Evolutionary conservation across 64 coral and sea anemone genomes (phyloP).

Genomic region (Cladopsammia gracilis): DNA sequence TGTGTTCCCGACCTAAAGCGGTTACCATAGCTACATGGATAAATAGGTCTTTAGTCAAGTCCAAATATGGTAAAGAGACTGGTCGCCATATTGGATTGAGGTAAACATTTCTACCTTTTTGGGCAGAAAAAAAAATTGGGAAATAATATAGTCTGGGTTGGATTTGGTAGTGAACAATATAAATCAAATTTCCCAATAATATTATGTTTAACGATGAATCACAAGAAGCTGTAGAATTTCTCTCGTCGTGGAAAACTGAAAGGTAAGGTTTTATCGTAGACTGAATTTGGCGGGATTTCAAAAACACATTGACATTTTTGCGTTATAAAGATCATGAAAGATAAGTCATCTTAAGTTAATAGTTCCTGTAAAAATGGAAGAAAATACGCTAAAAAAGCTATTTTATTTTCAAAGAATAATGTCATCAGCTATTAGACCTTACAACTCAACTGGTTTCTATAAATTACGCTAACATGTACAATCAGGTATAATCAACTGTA

Average conservation of each 20-base stretch:
- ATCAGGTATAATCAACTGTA: no score
- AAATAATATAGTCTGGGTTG: not conserved
- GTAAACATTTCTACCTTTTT: conserved; percentile 27
- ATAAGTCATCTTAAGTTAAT: no score
- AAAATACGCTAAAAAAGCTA: no score
- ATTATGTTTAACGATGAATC: conserved; percentile 93
- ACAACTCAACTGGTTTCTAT: no score
- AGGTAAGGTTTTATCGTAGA: conserved; percentile 35
- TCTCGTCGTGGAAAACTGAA: conserved; percentile 93
- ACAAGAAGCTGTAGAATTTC: conserved; percentile 84
- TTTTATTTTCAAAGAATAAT: no score
- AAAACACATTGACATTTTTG: not conserved
- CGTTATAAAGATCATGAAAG: no score
- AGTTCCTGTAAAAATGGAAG: no score
- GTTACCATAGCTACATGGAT: conserved; percentile 57
- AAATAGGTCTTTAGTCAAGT: not conserved
- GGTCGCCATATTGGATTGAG: conserved; percentile 31
- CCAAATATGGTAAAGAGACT: conserved; percentile 19
- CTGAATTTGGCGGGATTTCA: not conserved
- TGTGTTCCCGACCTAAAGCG: conserved; percentile 30
- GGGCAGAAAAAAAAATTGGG: not conserved
- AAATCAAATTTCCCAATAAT: not conserved
- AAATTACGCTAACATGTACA: no score
- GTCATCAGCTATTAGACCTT: no score
- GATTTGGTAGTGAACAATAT: not conserved